phyloP scores from a whole-genome alignment of 1,140 invertebrate species.

The Ceratina australensis region DNA sequence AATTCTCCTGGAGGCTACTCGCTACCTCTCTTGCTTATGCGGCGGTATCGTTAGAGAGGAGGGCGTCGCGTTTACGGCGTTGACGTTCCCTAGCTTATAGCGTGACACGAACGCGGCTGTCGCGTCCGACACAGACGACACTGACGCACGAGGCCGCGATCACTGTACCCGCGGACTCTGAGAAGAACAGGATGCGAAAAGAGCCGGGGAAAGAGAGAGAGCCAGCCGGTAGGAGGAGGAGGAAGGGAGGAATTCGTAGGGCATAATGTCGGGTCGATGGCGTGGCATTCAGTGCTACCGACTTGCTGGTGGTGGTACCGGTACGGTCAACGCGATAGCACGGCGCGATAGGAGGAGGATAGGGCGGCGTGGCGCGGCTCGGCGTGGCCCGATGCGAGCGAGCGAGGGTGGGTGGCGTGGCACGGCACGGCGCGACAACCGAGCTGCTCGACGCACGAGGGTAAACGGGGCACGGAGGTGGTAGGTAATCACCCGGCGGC shows the following conservation, averaged over 20 bases:
- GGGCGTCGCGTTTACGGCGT: slow-evolving; percentile 73
- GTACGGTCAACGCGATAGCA: slow-evolving; percentile 19
- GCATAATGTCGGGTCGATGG: slow-evolving; percentile 44
- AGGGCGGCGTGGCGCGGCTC: slow-evolving; percentile 2
- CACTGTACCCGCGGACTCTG: slow-evolving; percentile 42
- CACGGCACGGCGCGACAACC: slow-evolving; percentile 33
- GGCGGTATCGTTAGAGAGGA: slow-evolving; percentile 70
- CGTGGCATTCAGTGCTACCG: slow-evolving; percentile 38
- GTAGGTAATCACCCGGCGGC: slow-evolving; percentile 76
- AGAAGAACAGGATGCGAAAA: slow-evolving; percentile 30
- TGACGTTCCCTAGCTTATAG: slow-evolving; percentile 62
- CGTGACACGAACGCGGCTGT: slow-evolving; percentile 44
- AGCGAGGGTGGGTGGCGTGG: slow-evolving; percentile 21
- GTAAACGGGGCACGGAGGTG: slow-evolving; percentile 64
- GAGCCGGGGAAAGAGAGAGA: slow-evolving; percentile 1
- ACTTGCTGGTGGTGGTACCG: slow-evolving; percentile 19
- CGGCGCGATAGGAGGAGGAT: not conserved
- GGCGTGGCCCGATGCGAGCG: not conserved
- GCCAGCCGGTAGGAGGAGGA: not conserved
- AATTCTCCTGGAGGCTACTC: too few relatives aligned
- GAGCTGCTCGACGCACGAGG: slow-evolving; percentile 56
- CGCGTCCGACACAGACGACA: slow-evolving; percentile 46
- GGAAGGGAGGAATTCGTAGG: slow-evolving; percentile 33
- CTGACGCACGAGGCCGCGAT: slow-evolving; percentile 45
- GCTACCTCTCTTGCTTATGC: slow-evolving; percentile 49